phyloP scores from a whole-genome alignment of 2,113 vertebrate species.

The Tetrao urogallus region DNA sequence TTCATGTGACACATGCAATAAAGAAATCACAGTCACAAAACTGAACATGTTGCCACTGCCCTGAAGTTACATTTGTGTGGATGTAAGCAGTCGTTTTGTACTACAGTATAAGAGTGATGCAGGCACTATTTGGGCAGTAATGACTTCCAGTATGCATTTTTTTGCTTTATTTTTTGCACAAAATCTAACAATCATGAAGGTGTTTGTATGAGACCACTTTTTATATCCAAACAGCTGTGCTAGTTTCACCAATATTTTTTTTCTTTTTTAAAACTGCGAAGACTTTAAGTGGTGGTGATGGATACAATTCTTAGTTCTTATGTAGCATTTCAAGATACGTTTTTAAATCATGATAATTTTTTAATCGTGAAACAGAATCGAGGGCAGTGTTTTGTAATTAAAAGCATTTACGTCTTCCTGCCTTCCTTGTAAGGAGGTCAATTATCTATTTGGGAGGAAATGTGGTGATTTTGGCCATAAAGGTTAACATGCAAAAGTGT shows the following conservation, averaged over 20 bases:
- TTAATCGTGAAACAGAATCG: background rate
- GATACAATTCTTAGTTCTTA: slow-evolving; percentile 38
- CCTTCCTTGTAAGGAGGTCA: slow-evolving; percentile 5
- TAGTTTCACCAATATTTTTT: background rate
- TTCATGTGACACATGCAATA: slow-evolving; percentile 11
- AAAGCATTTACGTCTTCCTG: slow-evolving; percentile 17
- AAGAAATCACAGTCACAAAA: background rate
- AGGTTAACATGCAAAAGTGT: background rate
- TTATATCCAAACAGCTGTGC: slow-evolving; percentile 16
- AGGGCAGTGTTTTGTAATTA: slow-evolving; percentile 23
- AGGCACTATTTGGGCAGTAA: background rate
- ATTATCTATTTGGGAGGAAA: background rate
- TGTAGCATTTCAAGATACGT: slow-evolving; percentile 65
- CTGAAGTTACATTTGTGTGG: slow-evolving; percentile 35
- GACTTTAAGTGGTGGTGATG: background rate
- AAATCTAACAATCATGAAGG: background rate
- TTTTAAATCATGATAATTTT: slow-evolving; percentile 42
- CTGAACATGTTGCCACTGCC: background rate
- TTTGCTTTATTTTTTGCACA: slow-evolving; percentile 19
- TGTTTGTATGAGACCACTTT: slow-evolving; percentile 13
- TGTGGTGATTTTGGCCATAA: background rate
- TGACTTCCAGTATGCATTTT: background rate
- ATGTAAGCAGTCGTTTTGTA: slow-evolving; percentile 6
- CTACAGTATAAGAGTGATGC: background rate
- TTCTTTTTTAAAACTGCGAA: slow-evolving; percentile 6